Percentiles rank a stretch among this genome's conserved stretches.
Evolutionary conservation across 2,888 invertebrate species (phyloP).

Genomic region (Junonia oenone): DNA sequence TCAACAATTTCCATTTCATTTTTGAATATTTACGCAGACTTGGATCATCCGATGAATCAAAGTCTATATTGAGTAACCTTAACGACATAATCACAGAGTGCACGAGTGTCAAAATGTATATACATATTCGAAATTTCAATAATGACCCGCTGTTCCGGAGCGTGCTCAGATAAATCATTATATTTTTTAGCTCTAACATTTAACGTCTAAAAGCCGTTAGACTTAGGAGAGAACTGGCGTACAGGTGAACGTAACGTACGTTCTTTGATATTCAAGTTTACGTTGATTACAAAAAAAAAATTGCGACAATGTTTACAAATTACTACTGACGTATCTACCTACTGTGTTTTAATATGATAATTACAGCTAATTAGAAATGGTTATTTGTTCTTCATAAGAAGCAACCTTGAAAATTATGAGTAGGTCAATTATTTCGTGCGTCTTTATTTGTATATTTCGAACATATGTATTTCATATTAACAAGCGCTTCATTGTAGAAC

Average conservation of each 20-base stretch:
- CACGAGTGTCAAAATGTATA: constrained; percentile 40
- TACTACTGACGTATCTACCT: neutral
- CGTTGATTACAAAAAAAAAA: neutral
- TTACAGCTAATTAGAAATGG: neutral
- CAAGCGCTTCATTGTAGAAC: too few relatives aligned
- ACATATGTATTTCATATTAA: too few relatives aligned
- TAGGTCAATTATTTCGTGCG: neutral
- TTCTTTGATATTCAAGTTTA: neutral
- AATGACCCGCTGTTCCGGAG: constrained; percentile 29
- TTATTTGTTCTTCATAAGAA: neutral
- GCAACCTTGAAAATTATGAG: neutral
- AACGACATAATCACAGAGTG: constrained; percentile 44
- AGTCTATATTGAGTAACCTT: constrained; percentile 50
- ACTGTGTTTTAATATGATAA: neutral
- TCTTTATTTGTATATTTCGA: too few relatives aligned
- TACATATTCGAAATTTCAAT: constrained; percentile 49
- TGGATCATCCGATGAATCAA: constrained; percentile 47
- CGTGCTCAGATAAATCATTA: constrained; percentile 7
- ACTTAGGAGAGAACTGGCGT: constrained; percentile 12
- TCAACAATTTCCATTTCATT: constrained; percentile 57
- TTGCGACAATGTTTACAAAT: neutral
- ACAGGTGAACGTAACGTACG: constrained; percentile 3
- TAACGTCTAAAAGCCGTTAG: constrained; percentile 12
- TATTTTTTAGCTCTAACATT: neutral
- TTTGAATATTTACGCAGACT: constrained; percentile 46